Percentiles rank a stretch among this genome's conserved stretches.
These are phyloP conservation scores for Osmerus mordax DNA, from an alignment of 2,113 vertebrate species.

Conservation along the genomic window DNA sequence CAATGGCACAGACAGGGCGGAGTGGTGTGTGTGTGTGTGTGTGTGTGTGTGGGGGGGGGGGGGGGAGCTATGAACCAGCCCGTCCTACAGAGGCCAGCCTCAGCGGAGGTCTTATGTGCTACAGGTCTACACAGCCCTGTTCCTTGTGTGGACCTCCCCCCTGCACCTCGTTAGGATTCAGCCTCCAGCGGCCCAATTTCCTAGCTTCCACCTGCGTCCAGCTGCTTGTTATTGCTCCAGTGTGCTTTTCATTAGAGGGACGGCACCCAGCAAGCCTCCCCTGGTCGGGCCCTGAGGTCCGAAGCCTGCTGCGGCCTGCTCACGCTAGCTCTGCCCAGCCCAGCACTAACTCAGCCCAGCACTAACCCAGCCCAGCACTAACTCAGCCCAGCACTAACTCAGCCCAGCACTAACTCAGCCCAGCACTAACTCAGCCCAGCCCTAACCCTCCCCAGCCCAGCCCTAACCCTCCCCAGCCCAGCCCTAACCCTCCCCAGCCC, in stretches of 20 bases:
- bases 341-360: no score
- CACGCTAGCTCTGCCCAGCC: no score
- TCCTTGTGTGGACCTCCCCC: conserved; percentile 13
- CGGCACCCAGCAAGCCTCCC: conserved; percentile 29
- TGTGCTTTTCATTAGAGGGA: conserved; percentile 36
- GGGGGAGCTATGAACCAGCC: background rate
- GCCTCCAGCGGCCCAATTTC: conserved; percentile 30
- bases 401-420: background rate
- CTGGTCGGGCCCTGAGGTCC: background rate
- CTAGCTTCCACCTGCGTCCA: background rate
- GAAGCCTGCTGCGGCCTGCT: no score
- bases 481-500: background rate
- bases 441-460: background rate
- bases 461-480: background rate
- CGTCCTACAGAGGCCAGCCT: background rate
- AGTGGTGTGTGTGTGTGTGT: background rate
- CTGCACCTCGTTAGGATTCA: conserved; percentile 16
- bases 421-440: background rate
- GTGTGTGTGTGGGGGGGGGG: background rate
- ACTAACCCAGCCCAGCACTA: background rate
- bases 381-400: background rate
- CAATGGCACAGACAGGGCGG: no score
- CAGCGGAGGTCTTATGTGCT: background rate
- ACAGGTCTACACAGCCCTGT: background rate
- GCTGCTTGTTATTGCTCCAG: conserved; percentile 27